phyloP scores from a whole-genome alignment of 2,797 vertebrate species.

The Tauraco hartlaubi region DNA sequence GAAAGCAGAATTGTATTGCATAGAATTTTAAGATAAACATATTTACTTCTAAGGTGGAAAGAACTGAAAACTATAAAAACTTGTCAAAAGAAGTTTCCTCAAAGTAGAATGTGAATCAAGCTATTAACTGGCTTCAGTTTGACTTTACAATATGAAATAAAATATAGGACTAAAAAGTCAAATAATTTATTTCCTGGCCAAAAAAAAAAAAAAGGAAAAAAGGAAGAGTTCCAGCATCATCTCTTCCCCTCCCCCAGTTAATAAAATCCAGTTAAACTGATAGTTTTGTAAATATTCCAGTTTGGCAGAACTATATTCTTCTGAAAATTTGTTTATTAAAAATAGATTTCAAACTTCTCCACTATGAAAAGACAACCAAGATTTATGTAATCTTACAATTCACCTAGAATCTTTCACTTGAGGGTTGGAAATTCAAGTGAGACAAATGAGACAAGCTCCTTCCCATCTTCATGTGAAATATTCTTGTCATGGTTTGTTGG shows the following conservation, averaged over 20 bases:
- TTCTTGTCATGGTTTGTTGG: background rate
- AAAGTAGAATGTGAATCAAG: background rate
- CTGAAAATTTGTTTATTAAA: background rate
- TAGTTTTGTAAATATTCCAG: background rate
- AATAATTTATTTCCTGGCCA: background rate
- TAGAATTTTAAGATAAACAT: background rate
- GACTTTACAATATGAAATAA: background rate
- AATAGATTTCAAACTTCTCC: background rate
- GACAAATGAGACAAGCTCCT: background rate
- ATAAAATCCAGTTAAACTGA: background rate
- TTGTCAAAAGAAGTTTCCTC: background rate
- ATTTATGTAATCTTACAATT: background rate
- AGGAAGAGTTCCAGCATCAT: background rate
- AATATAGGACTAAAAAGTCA: background rate
- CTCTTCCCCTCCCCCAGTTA: background rate
- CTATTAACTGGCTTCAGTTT: background rate
- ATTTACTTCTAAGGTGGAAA: background rate
- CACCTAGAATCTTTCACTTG: background rate
- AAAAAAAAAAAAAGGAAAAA: background rate
- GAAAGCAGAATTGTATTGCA: background rate
- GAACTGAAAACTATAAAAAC: background rate
- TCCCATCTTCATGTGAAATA: background rate
- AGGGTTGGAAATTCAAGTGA: background rate
- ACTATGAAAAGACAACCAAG: background rate
- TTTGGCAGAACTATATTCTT: background rate